A percentile compares a stretch with the other conserved stretches of the same genome.
These are phyloP conservation scores for Anguilla anguilla DNA, from an alignment of 2,797 vertebrate genomes.

Conservation along the genomic window DNA sequence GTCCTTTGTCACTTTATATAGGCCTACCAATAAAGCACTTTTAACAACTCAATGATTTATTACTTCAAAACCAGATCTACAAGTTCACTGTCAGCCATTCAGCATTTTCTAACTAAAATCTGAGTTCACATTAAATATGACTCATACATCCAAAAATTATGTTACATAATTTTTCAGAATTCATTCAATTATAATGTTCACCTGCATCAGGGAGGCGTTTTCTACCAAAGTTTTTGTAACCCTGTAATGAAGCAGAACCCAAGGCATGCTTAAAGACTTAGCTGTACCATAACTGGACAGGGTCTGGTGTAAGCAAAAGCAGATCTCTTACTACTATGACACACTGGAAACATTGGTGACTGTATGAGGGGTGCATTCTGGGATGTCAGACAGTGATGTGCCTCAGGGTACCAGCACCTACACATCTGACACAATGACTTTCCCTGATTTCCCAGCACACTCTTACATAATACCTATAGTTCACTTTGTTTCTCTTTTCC, in stretches of 20 bases:
- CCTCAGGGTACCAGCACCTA: slow-evolving; percentile 36
- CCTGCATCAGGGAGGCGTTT: neutral
- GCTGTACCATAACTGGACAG: neutral
- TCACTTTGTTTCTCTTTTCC: neutral
- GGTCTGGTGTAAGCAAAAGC: neutral
- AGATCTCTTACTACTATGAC: slow-evolving; percentile 23
- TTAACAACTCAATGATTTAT: neutral
- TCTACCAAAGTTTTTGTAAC: neutral
- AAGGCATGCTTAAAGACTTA: neutral
- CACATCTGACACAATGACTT: neutral
- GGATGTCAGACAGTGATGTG: slow-evolving; percentile 42
- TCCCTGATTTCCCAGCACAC: slow-evolving; percentile 33
- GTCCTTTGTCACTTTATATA: neutral
- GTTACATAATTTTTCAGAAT: neutral
- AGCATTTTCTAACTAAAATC: neutral
- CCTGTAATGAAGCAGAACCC: neutral
- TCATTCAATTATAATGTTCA: neutral
- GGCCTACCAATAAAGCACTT: neutral
- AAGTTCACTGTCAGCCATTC: neutral
- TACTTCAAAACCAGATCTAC: neutral
- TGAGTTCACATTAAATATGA: neutral
- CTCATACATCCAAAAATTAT: neutral
- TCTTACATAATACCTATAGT: neutral
- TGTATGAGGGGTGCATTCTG: slow-evolving; percentile 33
- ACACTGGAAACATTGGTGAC: slow-evolving; percentile 30